Percentiles rank a stretch among this genome's conserved stretches.
Evolutionary conservation across 1,140 invertebrate genomes (phyloP).

Genomic region (Pentalonia nigronervosa): DNA sequence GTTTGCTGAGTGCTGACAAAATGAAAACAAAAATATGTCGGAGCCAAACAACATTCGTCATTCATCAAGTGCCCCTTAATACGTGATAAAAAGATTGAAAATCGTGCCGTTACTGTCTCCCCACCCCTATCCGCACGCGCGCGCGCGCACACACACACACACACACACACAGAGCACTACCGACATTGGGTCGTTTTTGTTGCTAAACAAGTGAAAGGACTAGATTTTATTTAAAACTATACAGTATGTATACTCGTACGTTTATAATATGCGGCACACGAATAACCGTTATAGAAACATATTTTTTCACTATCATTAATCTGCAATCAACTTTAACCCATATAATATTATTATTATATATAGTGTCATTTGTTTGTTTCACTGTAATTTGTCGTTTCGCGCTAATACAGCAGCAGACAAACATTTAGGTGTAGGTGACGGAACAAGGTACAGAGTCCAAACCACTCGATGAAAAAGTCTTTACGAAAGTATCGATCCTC

Average conservation of each 20-base stretch:
- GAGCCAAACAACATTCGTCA: conserved; percentile 1
- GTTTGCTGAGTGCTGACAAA: too few species aligned
- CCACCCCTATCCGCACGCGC: too few species aligned
- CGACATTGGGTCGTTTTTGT: not conserved
- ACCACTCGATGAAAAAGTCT: not conserved
- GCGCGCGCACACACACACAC: too few species aligned
- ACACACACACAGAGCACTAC: not conserved
- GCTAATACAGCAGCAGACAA: not conserved
- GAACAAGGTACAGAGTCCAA: not conserved
- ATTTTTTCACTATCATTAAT: not conserved
- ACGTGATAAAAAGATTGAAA: conserved; percentile 29
- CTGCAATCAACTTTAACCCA: not conserved
- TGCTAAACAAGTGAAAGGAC: conserved; percentile 54
- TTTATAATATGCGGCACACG: not conserved
- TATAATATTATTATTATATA: not conserved
- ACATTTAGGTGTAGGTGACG: not conserved
- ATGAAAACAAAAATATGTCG: conserved; percentile 2
- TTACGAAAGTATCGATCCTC: not conserved
- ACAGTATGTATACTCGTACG: not conserved
- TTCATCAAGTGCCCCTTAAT: conserved; percentile 22
- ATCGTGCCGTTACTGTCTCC: not conserved
- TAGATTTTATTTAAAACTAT: not conserved
- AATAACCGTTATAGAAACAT: conserved; percentile 27
- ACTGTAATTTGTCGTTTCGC: not conserved
- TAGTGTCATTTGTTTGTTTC: not conserved